Conservation (phyloP, 1,140 invertebrate genomes). For the Helicoverpa zea region DNA sequence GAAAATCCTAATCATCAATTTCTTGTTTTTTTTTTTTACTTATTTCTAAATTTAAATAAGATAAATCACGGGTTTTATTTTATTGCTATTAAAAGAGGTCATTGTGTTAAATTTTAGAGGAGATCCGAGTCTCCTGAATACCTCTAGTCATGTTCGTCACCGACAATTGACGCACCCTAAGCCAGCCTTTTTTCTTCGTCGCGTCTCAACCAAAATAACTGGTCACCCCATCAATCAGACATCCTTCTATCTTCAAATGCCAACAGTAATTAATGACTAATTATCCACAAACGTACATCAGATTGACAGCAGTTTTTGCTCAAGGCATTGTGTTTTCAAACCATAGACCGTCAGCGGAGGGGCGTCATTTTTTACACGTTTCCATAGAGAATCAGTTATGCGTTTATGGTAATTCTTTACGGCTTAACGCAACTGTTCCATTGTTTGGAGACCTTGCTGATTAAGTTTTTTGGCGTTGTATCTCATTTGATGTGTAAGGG, state of each 20-base stretch:
- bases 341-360: conserved; percentile 18
- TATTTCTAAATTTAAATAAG: no score
- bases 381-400: conserved; percentile 36
- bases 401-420: conserved; percentile 42
- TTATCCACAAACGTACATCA: conserved; percentile 2
- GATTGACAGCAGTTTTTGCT: conserved; percentile 36
- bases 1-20: no score
- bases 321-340: conserved; percentile 28
- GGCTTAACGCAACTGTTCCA: conserved; percentile 32
- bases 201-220: no score
- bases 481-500: background rate
- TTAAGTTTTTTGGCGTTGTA: background rate
- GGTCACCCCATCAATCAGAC: background rate
- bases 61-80: no score
- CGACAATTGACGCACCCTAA: no score
- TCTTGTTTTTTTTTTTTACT: no score
- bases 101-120: no score
- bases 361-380: conserved; percentile 12
- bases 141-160: no score
- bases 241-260: background rate
- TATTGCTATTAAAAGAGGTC: no score
- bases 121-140: no score
- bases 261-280: background rate
- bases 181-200: no score
- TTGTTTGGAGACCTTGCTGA: conserved; percentile 15